Evolutionary conservation across 2,113 vertebrate genomes (phyloP).

Genomic region (Monopterus albus): DNA sequence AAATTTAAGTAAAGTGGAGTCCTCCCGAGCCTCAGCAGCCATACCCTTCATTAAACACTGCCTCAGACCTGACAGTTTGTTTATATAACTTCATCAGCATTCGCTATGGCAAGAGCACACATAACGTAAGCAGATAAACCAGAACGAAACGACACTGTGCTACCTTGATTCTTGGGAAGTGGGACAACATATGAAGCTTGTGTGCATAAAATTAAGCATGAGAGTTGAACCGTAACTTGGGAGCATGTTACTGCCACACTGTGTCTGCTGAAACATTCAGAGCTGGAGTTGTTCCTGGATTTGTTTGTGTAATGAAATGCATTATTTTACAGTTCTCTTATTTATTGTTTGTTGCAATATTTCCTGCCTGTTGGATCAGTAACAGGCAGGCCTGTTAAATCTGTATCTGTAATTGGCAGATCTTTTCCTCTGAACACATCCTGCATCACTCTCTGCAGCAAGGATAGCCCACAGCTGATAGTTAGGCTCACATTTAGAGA

Average conservation of each 20-base stretch:
- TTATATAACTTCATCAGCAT: conserved; percentile 19
- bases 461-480: conserved; percentile 41
- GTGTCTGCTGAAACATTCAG: conserved; percentile 5
- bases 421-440: conserved; percentile 8
- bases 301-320: conserved; percentile 12
- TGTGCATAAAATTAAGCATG: neutral
- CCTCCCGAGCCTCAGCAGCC: conserved; percentile 42
- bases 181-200: neutral
- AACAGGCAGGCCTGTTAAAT: too few species aligned
- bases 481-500: conserved; percentile 47
- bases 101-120: neutral
- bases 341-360: conserved; percentile 13
- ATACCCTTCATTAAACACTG: conserved; percentile 50
- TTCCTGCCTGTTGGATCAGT: conserved; percentile 37
- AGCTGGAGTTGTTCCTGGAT: neutral
- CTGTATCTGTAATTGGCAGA: too few species aligned
- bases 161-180: neutral
- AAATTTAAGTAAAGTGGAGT: conserved; percentile 51
- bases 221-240: conserved; percentile 26
- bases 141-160: neutral
- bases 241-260: conserved; percentile 26
- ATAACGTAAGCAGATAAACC: neutral
- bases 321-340: conserved; percentile 7
- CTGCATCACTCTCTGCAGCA: neutral
- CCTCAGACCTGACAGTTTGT: conserved; percentile 33